These are phyloP conservation scores for Nasonia vitripennis DNA, from an alignment of 1,140 invertebrate genomes.

Conservation along the genomic window DNA sequence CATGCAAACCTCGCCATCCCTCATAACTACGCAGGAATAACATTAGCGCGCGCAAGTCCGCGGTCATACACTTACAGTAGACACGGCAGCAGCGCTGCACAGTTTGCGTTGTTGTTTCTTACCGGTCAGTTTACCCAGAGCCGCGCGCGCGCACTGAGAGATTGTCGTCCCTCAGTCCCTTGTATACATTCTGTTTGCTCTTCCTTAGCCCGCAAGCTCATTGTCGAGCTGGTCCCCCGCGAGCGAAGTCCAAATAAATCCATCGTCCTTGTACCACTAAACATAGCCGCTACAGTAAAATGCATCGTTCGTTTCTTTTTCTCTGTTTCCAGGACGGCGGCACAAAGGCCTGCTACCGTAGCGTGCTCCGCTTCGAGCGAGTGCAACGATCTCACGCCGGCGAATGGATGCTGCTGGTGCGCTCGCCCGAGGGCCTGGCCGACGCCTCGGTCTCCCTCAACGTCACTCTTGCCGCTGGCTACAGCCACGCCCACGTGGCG, in stretches of 20 bases:
- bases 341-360: slow-evolving; percentile 75
- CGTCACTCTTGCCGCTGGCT: slow-evolving; percentile 75
- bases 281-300: neutral
- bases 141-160: no score
- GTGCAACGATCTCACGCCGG: slow-evolving; percentile 76
- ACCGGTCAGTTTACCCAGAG: neutral
- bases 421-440: slow-evolving; percentile 76
- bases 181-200: neutral
- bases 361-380: slow-evolving; percentile 74
- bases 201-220: neutral
- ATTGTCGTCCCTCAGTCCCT: neutral
- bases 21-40: no score
- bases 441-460: slow-evolving; percentile 77
- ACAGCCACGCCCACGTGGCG: slow-evolving; percentile 56
- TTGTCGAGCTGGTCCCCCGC: neutral
- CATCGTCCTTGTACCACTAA: no score
- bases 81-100: neutral
- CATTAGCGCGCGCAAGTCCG: no score
- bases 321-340: slow-evolving; percentile 73
- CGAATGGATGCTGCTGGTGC: slow-evolving; percentile 77
- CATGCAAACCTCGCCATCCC: no score
- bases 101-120: neutral
- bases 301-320: slow-evolving; percentile 21
- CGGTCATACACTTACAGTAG: no score
- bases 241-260: neutral